Evolutionary conservation across 2,888 invertebrate genomes (phyloP).

Genomic region (Suillia variegata): DNA sequence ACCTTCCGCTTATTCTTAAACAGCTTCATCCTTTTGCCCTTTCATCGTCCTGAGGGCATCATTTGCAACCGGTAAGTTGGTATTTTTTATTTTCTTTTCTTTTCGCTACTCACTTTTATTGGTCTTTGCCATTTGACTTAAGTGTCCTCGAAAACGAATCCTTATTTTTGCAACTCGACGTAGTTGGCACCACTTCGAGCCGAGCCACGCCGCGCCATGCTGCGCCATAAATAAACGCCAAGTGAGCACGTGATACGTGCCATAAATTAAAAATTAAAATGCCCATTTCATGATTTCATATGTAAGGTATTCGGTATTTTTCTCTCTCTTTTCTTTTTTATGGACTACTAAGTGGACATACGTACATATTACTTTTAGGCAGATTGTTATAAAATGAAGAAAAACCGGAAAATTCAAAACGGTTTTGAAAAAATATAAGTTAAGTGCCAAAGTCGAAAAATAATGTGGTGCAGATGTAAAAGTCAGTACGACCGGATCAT

Average conservation of each 20-base stretch:
- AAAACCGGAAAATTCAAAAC: too few species aligned
- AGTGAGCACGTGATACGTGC: not conserved
- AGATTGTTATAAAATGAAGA: too few species aligned
- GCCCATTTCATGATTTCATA: not conserved
- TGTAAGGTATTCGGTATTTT: too few species aligned
- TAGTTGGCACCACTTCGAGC: not conserved
- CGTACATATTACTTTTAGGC: too few species aligned
- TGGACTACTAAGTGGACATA: too few species aligned
- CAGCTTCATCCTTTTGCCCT: not conserved
- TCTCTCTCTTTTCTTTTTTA: too few species aligned
- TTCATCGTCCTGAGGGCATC: conserved; percentile 12
- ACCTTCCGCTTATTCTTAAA: not conserved
- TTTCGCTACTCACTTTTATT: too few species aligned
- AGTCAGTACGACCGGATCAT: too few species aligned
- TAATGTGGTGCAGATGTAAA: too few species aligned
- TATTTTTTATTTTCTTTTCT: not conserved
- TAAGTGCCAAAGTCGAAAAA: too few species aligned
- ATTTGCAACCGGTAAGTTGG: conserved; percentile 10
- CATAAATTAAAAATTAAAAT: not conserved
- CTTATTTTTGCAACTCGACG: not conserved
- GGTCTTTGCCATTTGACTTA: not conserved
- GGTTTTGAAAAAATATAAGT: too few species aligned
- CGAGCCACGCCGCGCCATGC: not conserved
- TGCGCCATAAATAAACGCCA: too few species aligned
- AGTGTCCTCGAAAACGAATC: conserved; percentile 15